Evolutionary conservation across 2,113 vertebrate genomes (phyloP), one percentile per base, ranked within the genome.

Genomic region (Centropus unirufus): DNA sequence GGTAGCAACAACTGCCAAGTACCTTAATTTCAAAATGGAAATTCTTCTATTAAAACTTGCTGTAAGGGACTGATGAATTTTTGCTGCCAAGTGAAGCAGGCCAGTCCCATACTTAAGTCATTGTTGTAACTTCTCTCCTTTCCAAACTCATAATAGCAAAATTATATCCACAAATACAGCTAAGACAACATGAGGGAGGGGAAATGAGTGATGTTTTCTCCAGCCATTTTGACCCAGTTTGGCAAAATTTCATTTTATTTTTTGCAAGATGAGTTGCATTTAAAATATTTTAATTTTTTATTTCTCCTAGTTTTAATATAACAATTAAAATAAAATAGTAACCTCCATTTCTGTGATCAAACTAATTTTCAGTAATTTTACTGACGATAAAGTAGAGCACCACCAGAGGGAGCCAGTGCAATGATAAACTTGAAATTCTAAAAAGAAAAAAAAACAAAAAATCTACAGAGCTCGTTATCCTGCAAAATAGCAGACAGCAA

Each of bases 391-490:
- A 67, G 57, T 0, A 49, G n/a, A 92, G 4, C 24, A 22, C 90
- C 95, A 94, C 94, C 59, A 96, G 95, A 96, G 95, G 96, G 96
- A 96, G 92, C 95, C 19, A 68, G 49, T 39, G 85, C 49, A 67
- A 90, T 51, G 40, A 15, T 36, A 77, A 94, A 83, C 67, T 44
- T 16, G 30, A 62, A 55, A 73, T 7, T 16, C 12, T 6, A 20
- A 7, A n/a, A 63, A 29, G 13, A 39, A 3, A 22, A 36, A 12
- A 16, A n/a, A 39, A 39, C 14, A 42, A 29, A 15, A 39, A 3
- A 14, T 5, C 27, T 14, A 17, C 1, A 0, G 22, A 52, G 9
- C 47, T 36, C 30, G 32, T 30, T 68, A 46, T 32, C 30, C 18
- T 89, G 54, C 11, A 62, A 91, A 86, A 83, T 2, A 76, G 46